These are phyloP conservation scores for Nemoura dubitans DNA, from an alignment of 2,888 invertebrate genomes.

Conservation along the genomic window DNA sequence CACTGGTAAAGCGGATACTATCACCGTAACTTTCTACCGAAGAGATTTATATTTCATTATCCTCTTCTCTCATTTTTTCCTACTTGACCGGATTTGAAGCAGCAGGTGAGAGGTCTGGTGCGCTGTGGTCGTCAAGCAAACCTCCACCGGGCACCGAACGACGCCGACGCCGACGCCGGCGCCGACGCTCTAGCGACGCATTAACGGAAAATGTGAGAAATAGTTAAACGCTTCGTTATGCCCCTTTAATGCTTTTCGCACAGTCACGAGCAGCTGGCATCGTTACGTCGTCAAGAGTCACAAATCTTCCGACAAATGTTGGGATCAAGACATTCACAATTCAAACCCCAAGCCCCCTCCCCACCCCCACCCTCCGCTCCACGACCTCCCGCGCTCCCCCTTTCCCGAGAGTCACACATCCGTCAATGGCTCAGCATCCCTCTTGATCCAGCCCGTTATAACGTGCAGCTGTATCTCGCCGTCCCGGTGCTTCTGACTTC, in stretches of 20 bases:
- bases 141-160: not conserved
- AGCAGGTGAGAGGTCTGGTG: not conserved
- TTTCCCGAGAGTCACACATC: slow-evolving; percentile 16
- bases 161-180: not conserved
- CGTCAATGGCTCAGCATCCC: not conserved
- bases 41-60: not conserved
- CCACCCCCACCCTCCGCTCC: slow-evolving; percentile 18
- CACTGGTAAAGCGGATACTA: no score
- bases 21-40: not conserved
- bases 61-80: not conserved
- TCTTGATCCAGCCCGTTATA: not conserved
- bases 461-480: not conserved
- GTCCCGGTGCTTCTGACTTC: not conserved
- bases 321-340: slow-evolving; percentile 40
- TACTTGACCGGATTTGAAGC: not conserved
- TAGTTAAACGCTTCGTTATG: slow-evolving; percentile 41
- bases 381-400: not conserved
- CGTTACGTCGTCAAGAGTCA: slow-evolving; percentile 36
- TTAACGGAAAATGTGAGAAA: slow-evolving; percentile 33
- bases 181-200: not conserved
- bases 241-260: slow-evolving; percentile 37
- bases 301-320: slow-evolving; percentile 39
- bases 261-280: slow-evolving; percentile 38
- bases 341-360: slow-evolving; percentile 9
- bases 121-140: not conserved